These are phyloP conservation scores for Eretmocerus hayati DNA, from an alignment of 2,888 invertebrate genomes.

Conservation along the genomic window DNA sequence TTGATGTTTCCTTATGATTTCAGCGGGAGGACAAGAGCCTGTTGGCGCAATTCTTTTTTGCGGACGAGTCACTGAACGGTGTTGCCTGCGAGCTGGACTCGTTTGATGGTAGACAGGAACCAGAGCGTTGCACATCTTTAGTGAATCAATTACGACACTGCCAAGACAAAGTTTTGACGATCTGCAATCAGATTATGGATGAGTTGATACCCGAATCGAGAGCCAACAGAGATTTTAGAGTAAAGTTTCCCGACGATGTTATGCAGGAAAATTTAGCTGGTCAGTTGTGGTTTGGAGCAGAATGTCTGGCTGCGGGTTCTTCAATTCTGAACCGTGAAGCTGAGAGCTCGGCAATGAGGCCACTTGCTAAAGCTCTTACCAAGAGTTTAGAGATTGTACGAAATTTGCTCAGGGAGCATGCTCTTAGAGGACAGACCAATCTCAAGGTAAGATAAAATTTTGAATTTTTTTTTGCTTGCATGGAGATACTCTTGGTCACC, in stretches of 20 bases:
- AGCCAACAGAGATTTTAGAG: slow-evolving; percentile 89
- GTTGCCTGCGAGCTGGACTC: slow-evolving; percentile 96
- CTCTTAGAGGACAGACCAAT: slow-evolving; percentile 44
- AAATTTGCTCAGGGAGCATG: slow-evolving; percentile 79
- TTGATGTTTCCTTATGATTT: too few species aligned
- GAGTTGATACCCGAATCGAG: slow-evolving; percentile 78
- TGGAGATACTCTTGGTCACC: too few species aligned
- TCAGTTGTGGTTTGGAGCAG: slow-evolving; percentile 99
- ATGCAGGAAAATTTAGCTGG: slow-evolving; percentile 96
- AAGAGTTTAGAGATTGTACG: slow-evolving; percentile 90
- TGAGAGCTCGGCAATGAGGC: slow-evolving; percentile 94
- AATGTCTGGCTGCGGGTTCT: slow-evolving; percentile 97
- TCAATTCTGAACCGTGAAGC: slow-evolving; percentile 96
- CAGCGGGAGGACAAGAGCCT: slow-evolving; percentile 90
- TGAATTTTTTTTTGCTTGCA: too few species aligned
- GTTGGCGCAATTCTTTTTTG: slow-evolving; percentile 94
- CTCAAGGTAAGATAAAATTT: slow-evolving; percentile 40
- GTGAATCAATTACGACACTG: slow-evolving; percentile 92
- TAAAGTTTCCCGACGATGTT: slow-evolving; percentile 98
- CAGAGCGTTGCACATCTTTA: slow-evolving; percentile 89
- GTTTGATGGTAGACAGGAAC: slow-evolving; percentile 98
- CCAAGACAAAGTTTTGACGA: slow-evolving; percentile 84
- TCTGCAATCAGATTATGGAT: slow-evolving; percentile 93
- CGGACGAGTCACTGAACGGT: slow-evolving; percentile 91
- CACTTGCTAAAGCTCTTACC: slow-evolving; percentile 92